These are phyloP conservation scores for Epsilonema sp. DNA, from an alignment of 2,888 invertebrate species.

Conservation along the genomic window DNA sequence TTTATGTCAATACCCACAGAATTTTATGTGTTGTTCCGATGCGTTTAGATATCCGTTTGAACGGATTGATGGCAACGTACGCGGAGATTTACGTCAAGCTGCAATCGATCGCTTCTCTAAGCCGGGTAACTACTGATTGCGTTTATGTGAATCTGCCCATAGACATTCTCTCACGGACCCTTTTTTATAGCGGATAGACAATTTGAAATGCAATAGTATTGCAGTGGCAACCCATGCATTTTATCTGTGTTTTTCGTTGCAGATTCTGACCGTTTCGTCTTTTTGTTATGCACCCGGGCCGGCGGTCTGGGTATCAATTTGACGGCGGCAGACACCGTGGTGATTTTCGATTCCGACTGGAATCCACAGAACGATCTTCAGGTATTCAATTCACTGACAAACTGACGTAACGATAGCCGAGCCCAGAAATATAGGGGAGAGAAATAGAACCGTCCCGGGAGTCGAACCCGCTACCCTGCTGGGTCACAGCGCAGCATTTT, in stretches of 20 bases:
- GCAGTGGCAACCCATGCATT: background rate
- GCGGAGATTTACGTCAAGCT: conserved; percentile 90
- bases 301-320: conserved; percentile 96
- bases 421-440: too few species aligned
- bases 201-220: too few species aligned
- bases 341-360: conserved; percentile 99
- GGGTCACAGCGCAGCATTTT: too few species aligned
- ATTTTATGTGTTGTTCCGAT: conserved; percentile 8
- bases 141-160: too few species aligned
- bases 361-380: conserved; percentile 99
- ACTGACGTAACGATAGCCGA: too few species aligned
- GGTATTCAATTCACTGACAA: conserved; percentile 33
- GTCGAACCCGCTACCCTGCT: too few species aligned
- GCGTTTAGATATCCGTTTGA: conserved; percentile 63
- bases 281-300: conserved; percentile 90
- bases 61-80: conserved; percentile 86
- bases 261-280: conserved; percentile 90
- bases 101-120: conserved; percentile 97
- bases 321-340: conserved; percentile 96
- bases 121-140: conserved; percentile 41
- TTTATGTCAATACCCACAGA: background rate
- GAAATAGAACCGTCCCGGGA: too few species aligned
- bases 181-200: too few species aligned
- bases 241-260: conserved; percentile 8
- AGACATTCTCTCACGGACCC: too few species aligned